Percentiles rank a stretch among this genome's conserved stretches.
Conservation (phyloP, 2,888 invertebrate genomes). For the Stenotaenia linearis region DNA sequence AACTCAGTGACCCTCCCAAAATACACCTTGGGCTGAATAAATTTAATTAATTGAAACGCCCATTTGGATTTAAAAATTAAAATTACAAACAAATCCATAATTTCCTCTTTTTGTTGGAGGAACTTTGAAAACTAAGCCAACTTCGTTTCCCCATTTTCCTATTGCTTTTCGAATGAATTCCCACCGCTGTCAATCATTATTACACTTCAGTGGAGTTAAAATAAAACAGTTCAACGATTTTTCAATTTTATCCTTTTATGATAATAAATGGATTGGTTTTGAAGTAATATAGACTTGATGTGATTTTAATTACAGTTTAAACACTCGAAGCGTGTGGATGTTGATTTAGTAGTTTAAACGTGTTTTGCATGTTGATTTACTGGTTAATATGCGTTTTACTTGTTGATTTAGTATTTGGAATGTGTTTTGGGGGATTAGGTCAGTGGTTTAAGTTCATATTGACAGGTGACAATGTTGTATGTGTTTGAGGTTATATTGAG, state of each 20-base stretch:
- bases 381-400: too few relatives aligned
- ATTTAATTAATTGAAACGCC: constrained; percentile 10
- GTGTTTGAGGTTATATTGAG: too few relatives aligned
- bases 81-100: neutral
- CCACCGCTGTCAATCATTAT: neutral
- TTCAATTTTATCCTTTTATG: neutral
- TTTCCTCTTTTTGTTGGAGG: neutral
- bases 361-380: too few relatives aligned
- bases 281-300: too few relatives aligned
- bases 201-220: neutral
- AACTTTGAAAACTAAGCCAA: neutral
- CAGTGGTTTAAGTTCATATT: too few relatives aligned
- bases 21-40: neutral
- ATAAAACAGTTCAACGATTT: neutral
- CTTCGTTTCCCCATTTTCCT: neutral
- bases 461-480: too few relatives aligned
- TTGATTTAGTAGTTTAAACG: too few relatives aligned
- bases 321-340: too few relatives aligned
- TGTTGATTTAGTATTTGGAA: too few relatives aligned
- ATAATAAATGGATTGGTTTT: too few relatives aligned
- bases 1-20: constrained; percentile 17
- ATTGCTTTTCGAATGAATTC: neutral
- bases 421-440: too few relatives aligned
- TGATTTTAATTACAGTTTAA: too few relatives aligned
- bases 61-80: neutral